Conservation (phyloP, 2,797 vertebrate genomes). For the Sebastiscus albofasciatus region DNA sequence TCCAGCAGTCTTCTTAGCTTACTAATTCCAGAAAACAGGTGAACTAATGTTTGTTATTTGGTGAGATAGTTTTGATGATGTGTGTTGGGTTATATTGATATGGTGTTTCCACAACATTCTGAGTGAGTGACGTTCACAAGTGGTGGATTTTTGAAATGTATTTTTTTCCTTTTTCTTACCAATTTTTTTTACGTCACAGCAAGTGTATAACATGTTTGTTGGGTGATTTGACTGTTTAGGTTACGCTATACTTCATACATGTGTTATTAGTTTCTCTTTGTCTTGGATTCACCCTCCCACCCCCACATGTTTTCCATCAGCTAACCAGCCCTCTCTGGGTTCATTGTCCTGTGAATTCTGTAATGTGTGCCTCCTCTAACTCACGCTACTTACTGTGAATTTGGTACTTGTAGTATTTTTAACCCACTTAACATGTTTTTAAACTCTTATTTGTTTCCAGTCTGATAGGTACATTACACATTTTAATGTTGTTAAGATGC, state of each 20-base stretch:
- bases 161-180: not conserved
- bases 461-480: constrained; percentile 7
- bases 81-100: constrained; percentile 35
- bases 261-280: not conserved
- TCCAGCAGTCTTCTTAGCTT: constrained; percentile 40
- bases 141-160: constrained; percentile 4
- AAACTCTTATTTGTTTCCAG: constrained; percentile 33
- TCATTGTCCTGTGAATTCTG: constrained; percentile 56
- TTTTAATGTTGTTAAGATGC: constrained; percentile 59
- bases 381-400: constrained; percentile 62
- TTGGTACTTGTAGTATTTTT: constrained; percentile 51
- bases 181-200: constrained; percentile 16
- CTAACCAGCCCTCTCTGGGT: constrained; percentile 4
- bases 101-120: constrained; percentile 36
- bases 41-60: constrained; percentile 30
- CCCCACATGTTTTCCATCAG: not conserved
- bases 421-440: constrained; percentile 48
- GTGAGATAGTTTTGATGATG: constrained; percentile 27
- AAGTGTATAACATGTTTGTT: constrained; percentile 13
- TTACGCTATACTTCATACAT: not conserved
- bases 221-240: not conserved
- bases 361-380: constrained; percentile 66
- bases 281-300: not conserved
- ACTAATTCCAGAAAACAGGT: constrained; percentile 22
- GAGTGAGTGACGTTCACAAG: constrained; percentile 32